A percentile compares a stretch with the other conserved stretches of the same genome.
Conservation (phyloP, 2,888 invertebrate genomes). For the Tyria jacobaeae region DNA sequence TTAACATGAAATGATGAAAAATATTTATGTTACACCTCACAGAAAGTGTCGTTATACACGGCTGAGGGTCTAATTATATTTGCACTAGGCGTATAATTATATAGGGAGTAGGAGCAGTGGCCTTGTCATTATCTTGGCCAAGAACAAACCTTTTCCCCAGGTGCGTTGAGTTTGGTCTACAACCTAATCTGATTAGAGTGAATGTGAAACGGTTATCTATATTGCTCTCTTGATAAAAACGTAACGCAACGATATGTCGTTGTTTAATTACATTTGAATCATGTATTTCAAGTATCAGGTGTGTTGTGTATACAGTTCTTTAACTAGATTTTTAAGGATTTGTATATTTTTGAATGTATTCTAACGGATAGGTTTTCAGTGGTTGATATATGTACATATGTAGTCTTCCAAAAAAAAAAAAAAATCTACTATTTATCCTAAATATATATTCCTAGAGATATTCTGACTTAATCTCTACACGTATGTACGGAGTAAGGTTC, state of each 20-base stretch:
- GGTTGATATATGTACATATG: too few relatives aligned
- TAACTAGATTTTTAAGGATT: background rate
- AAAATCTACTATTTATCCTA: too few relatives aligned
- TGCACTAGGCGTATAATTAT: constrained; percentile 15
- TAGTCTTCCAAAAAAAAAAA: too few relatives aligned
- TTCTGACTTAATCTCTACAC: too few relatives aligned
- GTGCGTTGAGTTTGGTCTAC: constrained; percentile 8
- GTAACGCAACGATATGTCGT: background rate
- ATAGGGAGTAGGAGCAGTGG: constrained; percentile 6
- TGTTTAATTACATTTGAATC: constrained; percentile 2
- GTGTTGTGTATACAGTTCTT: background rate
- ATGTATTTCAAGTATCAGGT: background rate
- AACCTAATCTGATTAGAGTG: constrained; percentile 14
- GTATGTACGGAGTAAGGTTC: too few relatives aligned
- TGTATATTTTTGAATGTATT: background rate
- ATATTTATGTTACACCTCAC: constrained; percentile 4
- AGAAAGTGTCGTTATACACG: constrained; percentile 15
- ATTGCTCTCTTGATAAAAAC: constrained; percentile 3
- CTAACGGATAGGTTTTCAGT: too few relatives aligned
- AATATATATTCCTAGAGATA: too few relatives aligned
- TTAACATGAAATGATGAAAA: constrained; percentile 3
- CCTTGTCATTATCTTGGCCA: constrained; percentile 21
- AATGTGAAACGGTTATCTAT: constrained; percentile 14
- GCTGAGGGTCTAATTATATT: constrained; percentile 22
- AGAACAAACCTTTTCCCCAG: constrained; percentile 16